Evolutionary conservation across 2,888 invertebrate genomes (phyloP), one percentile per base, ranked within the genome.

Genomic region (Chymomyza fuscimana): DNA sequence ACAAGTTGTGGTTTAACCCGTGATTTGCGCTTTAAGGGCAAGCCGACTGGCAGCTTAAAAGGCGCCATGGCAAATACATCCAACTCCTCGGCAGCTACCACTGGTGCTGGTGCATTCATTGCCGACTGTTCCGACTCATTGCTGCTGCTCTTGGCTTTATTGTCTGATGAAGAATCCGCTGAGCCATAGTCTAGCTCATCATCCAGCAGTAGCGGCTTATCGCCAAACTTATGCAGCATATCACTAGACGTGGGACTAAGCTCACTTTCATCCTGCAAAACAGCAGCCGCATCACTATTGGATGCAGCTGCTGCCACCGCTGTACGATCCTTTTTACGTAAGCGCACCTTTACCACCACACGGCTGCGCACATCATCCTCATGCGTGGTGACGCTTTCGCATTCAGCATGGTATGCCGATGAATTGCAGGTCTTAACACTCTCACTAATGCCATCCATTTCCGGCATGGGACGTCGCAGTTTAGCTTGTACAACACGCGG

Each of bases 171-270:
- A 7, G 82, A 82, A 40, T 91, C 90, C 22, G 91, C 93, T 46
- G 92, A 93, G 29, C 94, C 94, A 1, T 94, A 94, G 80, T 95
- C 95, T n/a, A 96, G 90, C 83, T 96, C 96, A 89, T 96, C 96
- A 86, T 96, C 96, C 67, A 96, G 93, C 5, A 96, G 90, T 52
- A 96, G 90, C 1, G 96, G 96, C 78, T 94, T 94, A 74, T 95
- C 95, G 0, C 96, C 96, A 81, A 95, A 95, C 79, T 95, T 95
- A 89, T 96, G 96, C 0, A 96, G 94, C 6, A 96, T 94, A 73
- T 96, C 94, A 71, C 87, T 90, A 40, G 91, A 91, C 3, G 89
- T 87, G 51, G 92, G 91, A 70, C 92, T 92, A 36, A 94, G 91
- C 61, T 94, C 93, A 83, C 93, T 94, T 59, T 93, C 93, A 58